A percentile compares a stretch with the other conserved stretches of the same genome.
phyloP scores from a whole-genome alignment of 2,113 vertebrate genomes.

The Agelaius phoeniceus region DNA sequence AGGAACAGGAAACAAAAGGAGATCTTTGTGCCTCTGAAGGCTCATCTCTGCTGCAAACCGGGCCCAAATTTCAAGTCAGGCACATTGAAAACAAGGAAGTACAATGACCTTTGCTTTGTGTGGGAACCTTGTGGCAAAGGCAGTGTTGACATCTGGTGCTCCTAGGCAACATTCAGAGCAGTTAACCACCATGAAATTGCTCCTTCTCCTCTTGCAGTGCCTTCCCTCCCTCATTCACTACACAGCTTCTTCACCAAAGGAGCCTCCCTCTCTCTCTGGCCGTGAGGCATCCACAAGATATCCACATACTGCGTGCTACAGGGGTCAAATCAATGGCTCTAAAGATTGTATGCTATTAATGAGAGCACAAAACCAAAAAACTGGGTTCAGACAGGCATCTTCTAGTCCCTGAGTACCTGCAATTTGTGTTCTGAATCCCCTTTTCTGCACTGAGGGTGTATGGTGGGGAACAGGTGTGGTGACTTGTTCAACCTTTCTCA shows the following conservation, averaged over 20 bases:
- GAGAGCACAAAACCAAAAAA: fast-evolving
- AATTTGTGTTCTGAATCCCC: not conserved
- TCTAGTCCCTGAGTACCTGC: not conserved
- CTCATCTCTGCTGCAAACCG: not conserved
- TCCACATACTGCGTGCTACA: not conserved
- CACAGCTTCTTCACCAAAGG: not conserved
- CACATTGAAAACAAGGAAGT: not conserved
- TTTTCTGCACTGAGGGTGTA: not conserved
- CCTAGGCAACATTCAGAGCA: not conserved
- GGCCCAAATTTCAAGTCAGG: not conserved
- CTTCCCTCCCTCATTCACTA: not conserved
- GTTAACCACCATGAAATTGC: not conserved
- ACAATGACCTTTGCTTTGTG: not conserved
- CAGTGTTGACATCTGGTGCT: not conserved
- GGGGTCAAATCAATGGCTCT: not conserved
- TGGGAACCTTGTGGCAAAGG: not conserved
- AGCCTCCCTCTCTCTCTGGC: not conserved
- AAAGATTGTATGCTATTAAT: not conserved
- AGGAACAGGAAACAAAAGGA: not conserved
- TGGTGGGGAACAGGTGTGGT: fast-evolving
- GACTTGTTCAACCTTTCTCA: not conserved
- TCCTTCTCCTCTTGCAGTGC: not conserved
- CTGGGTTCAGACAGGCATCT: not conserved
- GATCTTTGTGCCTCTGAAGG: not conserved
- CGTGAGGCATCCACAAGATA: not conserved